Conservation (phyloP, 92 coral and sea anemone genomes). For the Parazoanthus swiftii region DNA sequence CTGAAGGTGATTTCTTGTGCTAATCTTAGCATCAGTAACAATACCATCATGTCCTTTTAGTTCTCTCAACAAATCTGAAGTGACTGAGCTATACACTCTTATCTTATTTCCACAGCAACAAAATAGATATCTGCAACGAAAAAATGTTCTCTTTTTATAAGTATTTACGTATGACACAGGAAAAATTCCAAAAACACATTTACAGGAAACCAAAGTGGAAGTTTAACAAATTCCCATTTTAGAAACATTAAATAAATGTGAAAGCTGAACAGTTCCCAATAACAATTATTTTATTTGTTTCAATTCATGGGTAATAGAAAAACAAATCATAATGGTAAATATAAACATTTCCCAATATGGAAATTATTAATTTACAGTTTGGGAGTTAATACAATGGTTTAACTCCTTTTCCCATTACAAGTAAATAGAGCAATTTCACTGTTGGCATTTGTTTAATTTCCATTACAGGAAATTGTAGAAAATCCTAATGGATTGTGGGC, state of each 20-base stretch:
- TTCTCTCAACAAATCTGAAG: conserved; percentile 72
- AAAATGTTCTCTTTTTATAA: too few species aligned
- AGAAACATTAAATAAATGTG: background rate
- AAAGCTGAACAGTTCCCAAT: background rate
- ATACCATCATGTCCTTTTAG: conserved; percentile 68
- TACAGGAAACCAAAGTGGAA: background rate
- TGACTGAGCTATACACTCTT: conserved; percentile 75
- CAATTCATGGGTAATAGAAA: background rate
- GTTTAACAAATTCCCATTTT: background rate
- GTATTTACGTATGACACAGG: background rate
- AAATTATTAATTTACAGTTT: conserved; percentile 7
- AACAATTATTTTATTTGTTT: background rate
- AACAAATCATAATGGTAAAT: background rate
- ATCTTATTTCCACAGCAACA: conserved; percentile 80
- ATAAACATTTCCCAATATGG: conserved; percentile 3
- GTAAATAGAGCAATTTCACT: conserved; percentile 23
- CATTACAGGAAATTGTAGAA: conserved; percentile 4
- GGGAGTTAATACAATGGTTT: background rate
- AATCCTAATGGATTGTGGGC: background rate
- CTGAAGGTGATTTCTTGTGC: conserved; percentile 83
- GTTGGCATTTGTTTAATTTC: conserved; percentile 11
- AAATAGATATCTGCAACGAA: conserved; percentile 62
- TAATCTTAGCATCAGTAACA: conserved; percentile 69
- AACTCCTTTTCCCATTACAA: conserved; percentile 19
- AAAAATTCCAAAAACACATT: background rate